These are phyloP conservation scores for Sebastes vulpes DNA, from an alignment of 2,797 vertebrate genomes.

Conservation along the genomic window DNA sequence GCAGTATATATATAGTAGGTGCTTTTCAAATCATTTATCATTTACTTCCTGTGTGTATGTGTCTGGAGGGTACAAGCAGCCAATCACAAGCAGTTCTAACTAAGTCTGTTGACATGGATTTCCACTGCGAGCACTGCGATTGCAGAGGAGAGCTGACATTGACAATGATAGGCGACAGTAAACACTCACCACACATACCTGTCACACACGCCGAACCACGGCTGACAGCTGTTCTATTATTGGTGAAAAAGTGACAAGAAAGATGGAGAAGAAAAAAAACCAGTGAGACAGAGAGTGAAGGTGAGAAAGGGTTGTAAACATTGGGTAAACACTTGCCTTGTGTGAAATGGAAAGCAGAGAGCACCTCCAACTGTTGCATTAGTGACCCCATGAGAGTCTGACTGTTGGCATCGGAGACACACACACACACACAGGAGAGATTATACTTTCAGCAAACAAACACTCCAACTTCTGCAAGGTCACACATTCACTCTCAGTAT, in stretches of 20 bases:
- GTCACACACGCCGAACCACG: not conserved
- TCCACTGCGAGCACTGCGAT: not conserved
- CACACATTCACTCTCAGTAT: conserved; percentile 1
- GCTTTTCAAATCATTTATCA: not conserved
- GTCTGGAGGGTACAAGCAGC: not conserved
- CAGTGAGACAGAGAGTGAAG: not conserved
- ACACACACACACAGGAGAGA: not conserved
- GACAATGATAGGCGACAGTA: not conserved
- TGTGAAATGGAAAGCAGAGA: conserved; percentile 45
- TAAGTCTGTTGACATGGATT: not conserved
- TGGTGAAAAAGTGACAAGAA: not conserved
- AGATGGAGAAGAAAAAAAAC: not conserved
- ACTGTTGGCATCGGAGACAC: conserved; percentile 18
- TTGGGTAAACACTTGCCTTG: conserved; percentile 39
- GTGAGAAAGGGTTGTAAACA: conserved; percentile 35
- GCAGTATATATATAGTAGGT: not conserved
- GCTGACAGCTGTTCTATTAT: conserved; percentile 1
- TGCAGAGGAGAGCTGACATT: not conserved
- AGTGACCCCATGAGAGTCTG: conserved; percentile 43
- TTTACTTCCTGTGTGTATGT: not conserved
- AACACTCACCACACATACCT: conserved; percentile 7
- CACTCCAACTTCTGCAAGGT: conserved; percentile 14
- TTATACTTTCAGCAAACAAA: conserved; percentile 23
- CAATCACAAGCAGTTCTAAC: not conserved
- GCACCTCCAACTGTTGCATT: conserved; percentile 47